These are phyloP conservation scores for Epinephelus moara DNA, from an alignment of 2,113 vertebrate species.

Conservation along the genomic window DNA sequence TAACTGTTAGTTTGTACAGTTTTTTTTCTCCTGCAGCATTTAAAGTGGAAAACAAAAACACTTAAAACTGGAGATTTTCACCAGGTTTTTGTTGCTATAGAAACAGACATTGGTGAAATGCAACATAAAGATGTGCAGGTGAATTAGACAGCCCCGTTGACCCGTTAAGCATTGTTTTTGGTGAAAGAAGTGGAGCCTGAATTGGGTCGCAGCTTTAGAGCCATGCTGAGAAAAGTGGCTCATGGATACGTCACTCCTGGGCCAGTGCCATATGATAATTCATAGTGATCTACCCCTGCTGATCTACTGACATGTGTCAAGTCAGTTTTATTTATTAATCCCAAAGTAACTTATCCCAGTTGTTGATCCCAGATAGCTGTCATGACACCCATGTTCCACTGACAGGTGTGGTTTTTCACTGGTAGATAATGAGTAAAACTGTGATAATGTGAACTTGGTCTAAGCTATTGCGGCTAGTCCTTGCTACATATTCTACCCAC, in stretches of 20 bases:
- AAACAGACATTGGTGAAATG: conserved; percentile 1
- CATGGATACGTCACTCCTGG: background rate
- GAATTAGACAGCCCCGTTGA: background rate
- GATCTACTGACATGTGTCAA: background rate
- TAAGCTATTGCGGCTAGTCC: background rate
- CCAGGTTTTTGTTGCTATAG: conserved; percentile 2
- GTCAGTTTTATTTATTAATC: background rate
- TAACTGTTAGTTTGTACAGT: background rate
- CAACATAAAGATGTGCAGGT: background rate
- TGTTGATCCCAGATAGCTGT: background rate
- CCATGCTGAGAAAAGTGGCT: background rate
- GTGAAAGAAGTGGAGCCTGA: background rate
- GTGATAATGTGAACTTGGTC: background rate
- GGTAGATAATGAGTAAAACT: no score
- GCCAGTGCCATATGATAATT: background rate
- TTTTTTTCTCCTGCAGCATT: conserved; percentile 1
- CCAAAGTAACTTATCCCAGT: background rate
- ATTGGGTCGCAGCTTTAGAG: background rate
- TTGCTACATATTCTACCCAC: background rate
- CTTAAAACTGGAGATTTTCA: background rate
- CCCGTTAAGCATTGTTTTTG: no score
- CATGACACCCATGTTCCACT: background rate
- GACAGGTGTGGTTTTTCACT: background rate
- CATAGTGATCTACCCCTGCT: background rate
- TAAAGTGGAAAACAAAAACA: background rate